A percentile compares a stretch with the other conserved stretches of the same genome.
Evolutionary conservation across 2,797 vertebrate species (phyloP).

Genomic region (Dipus sagitta): DNA sequence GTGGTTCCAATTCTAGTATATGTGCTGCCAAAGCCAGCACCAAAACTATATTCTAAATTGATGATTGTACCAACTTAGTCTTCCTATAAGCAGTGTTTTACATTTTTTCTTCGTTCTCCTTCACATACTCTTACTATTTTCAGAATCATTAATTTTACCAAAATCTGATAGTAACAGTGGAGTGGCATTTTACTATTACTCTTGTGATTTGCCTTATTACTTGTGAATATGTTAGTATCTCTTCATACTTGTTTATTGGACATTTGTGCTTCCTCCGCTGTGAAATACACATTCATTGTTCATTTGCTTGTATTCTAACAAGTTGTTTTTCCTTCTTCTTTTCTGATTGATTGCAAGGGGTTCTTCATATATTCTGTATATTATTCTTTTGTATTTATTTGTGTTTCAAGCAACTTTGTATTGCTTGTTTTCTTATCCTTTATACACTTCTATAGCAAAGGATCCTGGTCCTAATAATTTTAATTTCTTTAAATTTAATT

Average conservation of each 20-base stretch:
- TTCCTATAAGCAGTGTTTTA: neutral
- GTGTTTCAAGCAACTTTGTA: conserved; percentile 42
- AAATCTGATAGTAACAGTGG: neutral
- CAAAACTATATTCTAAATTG: neutral
- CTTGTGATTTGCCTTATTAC: conserved; percentile 1
- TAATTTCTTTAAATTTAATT: neutral
- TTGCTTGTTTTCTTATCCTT: neutral
- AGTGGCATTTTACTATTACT: conserved; percentile 40
- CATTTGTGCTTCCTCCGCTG: neutral
- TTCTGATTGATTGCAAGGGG: neutral
- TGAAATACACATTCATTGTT: neutral
- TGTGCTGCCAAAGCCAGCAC: no score
- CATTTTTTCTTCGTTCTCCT: neutral
- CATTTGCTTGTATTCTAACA: neutral
- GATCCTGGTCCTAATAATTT: conserved; percentile 46
- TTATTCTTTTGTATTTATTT: conserved; percentile 12
- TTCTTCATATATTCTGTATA: conserved; percentile 18
- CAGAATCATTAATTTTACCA: conserved; percentile 31
- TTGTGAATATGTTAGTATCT: neutral
- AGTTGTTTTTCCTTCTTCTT: conserved; percentile 47
- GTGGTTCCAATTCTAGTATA: no score
- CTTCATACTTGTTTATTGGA: conserved; percentile 3
- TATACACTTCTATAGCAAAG: conserved; percentile 21
- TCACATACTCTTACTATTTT: conserved; percentile 33
- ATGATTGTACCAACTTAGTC: neutral